Percentiles rank a stretch among this genome's conserved stretches.
These are phyloP conservation scores for Anticlea derivata DNA, from an alignment of 2,888 invertebrate genomes.

Conservation along the genomic window DNA sequence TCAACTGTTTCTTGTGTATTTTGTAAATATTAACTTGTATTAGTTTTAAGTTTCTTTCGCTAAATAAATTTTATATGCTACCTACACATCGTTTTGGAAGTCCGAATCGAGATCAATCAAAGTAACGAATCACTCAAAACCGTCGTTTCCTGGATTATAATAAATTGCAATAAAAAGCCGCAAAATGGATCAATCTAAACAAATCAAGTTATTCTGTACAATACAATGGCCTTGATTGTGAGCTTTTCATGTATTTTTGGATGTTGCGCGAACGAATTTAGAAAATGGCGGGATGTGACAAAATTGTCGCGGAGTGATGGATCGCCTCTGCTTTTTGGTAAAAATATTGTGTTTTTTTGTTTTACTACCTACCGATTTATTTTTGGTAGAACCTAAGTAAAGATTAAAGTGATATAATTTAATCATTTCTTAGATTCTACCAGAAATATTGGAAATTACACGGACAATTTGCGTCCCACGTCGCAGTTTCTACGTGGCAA, in stretches of 20 bases:
- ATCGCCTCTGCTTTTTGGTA: constrained; percentile 45
- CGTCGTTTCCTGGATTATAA: constrained; percentile 54
- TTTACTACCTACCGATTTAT: not conserved
- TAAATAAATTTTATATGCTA: too few species aligned
- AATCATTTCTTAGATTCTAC: too few species aligned
- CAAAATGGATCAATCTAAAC: constrained; percentile 73
- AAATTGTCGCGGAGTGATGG: constrained; percentile 59
- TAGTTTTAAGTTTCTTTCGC: too few species aligned
- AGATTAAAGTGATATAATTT: too few species aligned
- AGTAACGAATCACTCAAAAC: constrained; percentile 32
- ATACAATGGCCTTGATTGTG: constrained; percentile 71
- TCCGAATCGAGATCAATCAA: constrained; percentile 27
- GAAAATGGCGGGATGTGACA: constrained; percentile 63
- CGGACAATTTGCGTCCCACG: too few species aligned
- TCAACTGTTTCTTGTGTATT: too few species aligned
- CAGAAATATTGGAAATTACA: too few species aligned
- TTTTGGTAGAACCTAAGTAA: too few species aligned
- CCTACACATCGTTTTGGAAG: constrained; percentile 1
- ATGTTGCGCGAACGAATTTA: constrained; percentile 55
- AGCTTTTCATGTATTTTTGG: constrained; percentile 55
- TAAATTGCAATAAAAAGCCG: constrained; percentile 44
- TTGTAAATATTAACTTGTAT: too few species aligned
- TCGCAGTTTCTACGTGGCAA: too few species aligned
- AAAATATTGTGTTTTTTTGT: constrained; percentile 11
- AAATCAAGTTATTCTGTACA: constrained; percentile 55